Conservation (phyloP, 2,888 invertebrate genomes). For the Limulus polyphemus region DNA sequence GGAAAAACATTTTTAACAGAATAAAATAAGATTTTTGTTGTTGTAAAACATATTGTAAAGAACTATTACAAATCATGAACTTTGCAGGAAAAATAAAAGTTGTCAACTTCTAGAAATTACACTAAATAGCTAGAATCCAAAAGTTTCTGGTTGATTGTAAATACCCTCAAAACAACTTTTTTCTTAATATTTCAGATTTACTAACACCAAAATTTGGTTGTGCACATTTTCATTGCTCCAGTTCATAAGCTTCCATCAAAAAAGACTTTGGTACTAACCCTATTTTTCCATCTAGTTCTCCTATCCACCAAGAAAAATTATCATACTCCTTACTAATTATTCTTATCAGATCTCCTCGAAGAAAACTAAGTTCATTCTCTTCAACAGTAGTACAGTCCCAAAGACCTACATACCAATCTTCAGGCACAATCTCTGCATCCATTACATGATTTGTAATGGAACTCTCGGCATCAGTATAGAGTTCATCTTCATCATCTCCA, state of each 20-base stretch:
- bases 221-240: no score
- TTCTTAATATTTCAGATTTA: no score
- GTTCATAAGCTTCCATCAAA: conserved; percentile 23
- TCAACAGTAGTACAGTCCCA: conserved; percentile 15
- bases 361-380: conserved; percentile 17
- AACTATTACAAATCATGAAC: no score
- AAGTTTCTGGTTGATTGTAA: no score
- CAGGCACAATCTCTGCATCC: conserved; percentile 10
- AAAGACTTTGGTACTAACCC: conserved; percentile 22
- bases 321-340: conserved; percentile 17
- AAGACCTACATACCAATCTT: conserved; percentile 19
- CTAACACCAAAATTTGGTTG: no score
- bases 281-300: conserved; percentile 15
- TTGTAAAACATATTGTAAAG: no score
- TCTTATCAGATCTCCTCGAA: conserved; percentile 19
- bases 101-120: no score
- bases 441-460: conserved; percentile 1
- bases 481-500: background rate
- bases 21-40: no score
- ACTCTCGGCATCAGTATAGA: conserved; percentile 6
- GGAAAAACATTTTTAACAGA: no score
- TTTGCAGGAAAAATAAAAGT: no score
- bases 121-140: no score
- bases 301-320: conserved; percentile 19
- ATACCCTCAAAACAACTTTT: no score